Base-by-base conservation (phyloP, 2,888 invertebrate species). In the Lacanobia wlatinum region DNA sequence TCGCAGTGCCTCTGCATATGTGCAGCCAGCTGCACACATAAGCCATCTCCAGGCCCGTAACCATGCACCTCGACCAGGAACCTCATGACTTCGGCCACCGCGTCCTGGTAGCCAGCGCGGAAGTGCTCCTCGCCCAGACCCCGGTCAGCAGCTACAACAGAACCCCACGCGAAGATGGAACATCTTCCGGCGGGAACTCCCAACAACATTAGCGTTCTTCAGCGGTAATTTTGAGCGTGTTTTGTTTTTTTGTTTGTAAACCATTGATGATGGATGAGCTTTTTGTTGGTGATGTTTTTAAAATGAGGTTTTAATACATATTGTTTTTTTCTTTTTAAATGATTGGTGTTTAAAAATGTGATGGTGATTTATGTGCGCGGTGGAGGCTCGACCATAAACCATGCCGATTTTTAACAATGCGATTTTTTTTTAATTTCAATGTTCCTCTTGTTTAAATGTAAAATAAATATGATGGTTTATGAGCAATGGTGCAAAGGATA, bases 61-160 rank as follows among this genome's bases (percentile, higher is more conserved):
- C 98, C 98, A 88, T 98, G 98, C 12, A 97, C 97, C 89, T 99
- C 99, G 34, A 98, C 98, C 64, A 99, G 97, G 93, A 98, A 99
- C 85, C 98, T 97, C 95, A 99, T 97, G 1, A 98, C 97, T 92
- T 99, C 99, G 67, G 98, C 98, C 90, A 98, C 97, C 84, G 99
- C 99, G 92, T 99, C 99, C 90, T 98, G 98, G 95, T 98, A 99
- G 3, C 99, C 99, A 23, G 98, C 97, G 70, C 98, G 97, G 93
- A 97, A 98, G 83, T 91, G 88, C 40, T 92, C 93, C 67, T 90
- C 93, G 28, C 90, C 88, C 16, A 86, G 79, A 63, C 89, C 91
- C 18, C 92, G 88, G 70, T 95, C 95, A n/a, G 91, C 92, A 38
- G 92, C 95, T 95, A 93, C 76, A 93, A 94, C 87, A 92, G 75